Evolutionary conservation across 2,113 vertebrate species (phyloP).

Genomic region (Mungos mungo): DNA sequence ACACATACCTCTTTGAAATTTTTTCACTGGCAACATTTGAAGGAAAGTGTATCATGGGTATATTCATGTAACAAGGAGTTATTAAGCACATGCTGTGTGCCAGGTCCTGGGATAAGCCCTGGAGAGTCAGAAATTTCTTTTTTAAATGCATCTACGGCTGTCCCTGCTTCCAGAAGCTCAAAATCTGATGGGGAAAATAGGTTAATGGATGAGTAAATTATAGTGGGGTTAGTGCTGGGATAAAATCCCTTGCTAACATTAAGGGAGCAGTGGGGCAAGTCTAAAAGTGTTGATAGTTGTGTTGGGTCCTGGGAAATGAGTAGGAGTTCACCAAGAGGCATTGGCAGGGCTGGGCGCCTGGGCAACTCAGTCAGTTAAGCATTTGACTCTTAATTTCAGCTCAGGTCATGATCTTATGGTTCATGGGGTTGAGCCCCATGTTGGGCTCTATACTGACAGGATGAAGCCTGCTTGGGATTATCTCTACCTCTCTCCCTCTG

Average conservation of each 20-base stretch:
- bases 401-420: too few species aligned
- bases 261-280: not conserved
- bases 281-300: accelerated
- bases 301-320: not conserved
- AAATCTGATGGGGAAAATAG: not conserved
- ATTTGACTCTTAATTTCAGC: too few species aligned
- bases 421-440: too few species aligned
- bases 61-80: not conserved
- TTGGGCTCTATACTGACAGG: too few species aligned
- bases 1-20: not conserved
- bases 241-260: not conserved
- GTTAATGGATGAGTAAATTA: not conserved
- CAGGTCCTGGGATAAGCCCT: not conserved
- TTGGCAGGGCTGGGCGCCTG: not conserved
- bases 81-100: not conserved
- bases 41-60: not conserved
- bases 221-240: not conserved
- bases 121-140: not conserved
- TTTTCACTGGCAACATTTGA: slow-evolving; percentile 18
- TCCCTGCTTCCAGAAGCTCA: not conserved
- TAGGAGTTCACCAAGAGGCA: not conserved
- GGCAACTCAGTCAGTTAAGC: too few species aligned
- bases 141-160: not conserved
- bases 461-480: too few species aligned
- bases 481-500: too few species aligned